These are phyloP conservation scores for Anadara kagoshimensis DNA, from an alignment of 1,140 invertebrate species.

Conservation along the genomic window DNA sequence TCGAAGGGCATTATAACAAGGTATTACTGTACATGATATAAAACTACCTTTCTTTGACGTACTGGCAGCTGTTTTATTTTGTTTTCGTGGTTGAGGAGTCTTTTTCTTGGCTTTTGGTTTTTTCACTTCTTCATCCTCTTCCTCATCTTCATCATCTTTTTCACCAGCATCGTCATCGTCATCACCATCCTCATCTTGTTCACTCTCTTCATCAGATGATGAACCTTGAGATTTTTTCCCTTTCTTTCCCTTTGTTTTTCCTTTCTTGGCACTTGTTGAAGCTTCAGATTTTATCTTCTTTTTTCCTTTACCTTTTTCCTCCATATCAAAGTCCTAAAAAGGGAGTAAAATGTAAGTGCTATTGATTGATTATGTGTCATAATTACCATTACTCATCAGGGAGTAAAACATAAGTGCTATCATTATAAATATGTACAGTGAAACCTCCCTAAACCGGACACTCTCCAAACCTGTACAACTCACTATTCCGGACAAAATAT, in stretches of 20 bases:
- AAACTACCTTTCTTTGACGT: not conserved
- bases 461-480: too few species aligned
- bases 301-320: conserved; percentile 14
- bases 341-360: not conserved
- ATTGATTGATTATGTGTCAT: too few species aligned
- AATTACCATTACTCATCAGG: too few species aligned
- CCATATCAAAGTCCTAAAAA: conserved; percentile 22
- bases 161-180: conserved; percentile 1
- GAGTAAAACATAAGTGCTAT: too few species aligned
- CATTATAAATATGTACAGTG: too few species aligned
- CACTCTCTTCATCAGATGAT: conserved; percentile 4
- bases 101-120: conserved; percentile 10
- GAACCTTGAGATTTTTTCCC: too few species aligned
- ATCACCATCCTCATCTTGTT: not conserved
- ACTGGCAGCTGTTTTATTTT: conserved; percentile 14
- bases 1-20: too few species aligned
- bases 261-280: too few species aligned
- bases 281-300: not conserved
- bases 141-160: conserved; percentile 8
- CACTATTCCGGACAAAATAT: too few species aligned
- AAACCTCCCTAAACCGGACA: too few species aligned
- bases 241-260: too few species aligned
- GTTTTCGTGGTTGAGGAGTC: not conserved
- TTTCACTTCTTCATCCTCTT: conserved; percentile 33
- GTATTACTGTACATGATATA: too few species aligned